A percentile compares a stretch with the other conserved stretches of the same genome.
Evolutionary conservation across 2,797 vertebrate species (phyloP).

Genomic region (Pantherophis vulpinus): DNA sequence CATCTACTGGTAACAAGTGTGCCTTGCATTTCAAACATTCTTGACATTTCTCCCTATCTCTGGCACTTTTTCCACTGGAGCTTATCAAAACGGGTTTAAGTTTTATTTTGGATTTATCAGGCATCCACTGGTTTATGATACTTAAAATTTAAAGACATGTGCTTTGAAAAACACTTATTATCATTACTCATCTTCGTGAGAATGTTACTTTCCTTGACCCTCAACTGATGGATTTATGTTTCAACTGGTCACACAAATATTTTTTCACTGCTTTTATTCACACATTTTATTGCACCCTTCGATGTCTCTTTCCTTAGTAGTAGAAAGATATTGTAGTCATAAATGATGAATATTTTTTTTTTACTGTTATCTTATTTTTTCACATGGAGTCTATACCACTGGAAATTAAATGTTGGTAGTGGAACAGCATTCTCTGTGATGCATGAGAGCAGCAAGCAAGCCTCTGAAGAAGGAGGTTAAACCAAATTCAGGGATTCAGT

Average conservation of each 20-base stretch:
- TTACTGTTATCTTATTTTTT: not conserved
- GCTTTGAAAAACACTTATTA: not conserved
- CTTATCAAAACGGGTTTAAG: not conserved
- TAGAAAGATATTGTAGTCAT: not conserved
- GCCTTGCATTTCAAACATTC: constrained; percentile 29
- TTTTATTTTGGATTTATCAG: not conserved
- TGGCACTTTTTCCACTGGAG: not conserved
- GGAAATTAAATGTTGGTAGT: not conserved
- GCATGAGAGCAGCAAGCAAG: not conserved
- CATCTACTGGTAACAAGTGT: constrained; percentile 44
- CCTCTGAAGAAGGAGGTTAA: not conserved
- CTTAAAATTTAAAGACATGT: not conserved
- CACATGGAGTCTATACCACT: not conserved
- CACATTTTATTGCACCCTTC: not conserved
- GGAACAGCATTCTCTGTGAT: not conserved
- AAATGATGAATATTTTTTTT: not conserved
- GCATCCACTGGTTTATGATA: not conserved
- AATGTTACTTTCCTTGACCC: not conserved
- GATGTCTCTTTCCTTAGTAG: not conserved
- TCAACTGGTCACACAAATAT: not conserved
- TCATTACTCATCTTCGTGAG: not conserved
- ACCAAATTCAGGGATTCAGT: not conserved
- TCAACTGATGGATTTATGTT: not conserved
- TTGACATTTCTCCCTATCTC: not conserved
- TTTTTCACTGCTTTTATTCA: not conserved